These are phyloP conservation scores for Eolophus roseicapilla DNA, from an alignment of 2,113 vertebrate species.

Conservation along the genomic window DNA sequence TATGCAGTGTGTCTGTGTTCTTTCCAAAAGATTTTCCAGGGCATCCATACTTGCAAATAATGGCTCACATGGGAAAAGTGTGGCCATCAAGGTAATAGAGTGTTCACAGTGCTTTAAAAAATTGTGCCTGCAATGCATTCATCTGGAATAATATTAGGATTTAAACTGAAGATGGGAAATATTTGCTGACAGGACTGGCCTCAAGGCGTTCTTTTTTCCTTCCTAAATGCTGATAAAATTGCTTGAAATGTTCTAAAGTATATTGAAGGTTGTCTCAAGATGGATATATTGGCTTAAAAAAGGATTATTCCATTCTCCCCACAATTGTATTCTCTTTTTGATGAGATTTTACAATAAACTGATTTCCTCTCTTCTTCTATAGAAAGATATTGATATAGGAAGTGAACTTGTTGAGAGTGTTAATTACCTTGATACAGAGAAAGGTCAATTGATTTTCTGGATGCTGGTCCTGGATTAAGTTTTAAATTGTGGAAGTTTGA, in stretches of 20 bases:
- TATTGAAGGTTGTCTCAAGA: slow-evolving; percentile 6
- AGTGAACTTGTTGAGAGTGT: not conserved
- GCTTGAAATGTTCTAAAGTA: not conserved
- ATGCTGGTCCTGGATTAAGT: not conserved
- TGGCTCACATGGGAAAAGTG: not conserved
- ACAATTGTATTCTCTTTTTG: not conserved
- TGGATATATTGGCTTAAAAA: not conserved
- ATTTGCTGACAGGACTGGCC: slow-evolving; percentile 14
- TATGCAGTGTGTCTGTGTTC: not conserved
- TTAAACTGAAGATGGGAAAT: slow-evolving; percentile 29
- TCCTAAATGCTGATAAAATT: slow-evolving; percentile 24
- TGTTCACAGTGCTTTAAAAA: not conserved
- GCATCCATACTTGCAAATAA: not conserved
- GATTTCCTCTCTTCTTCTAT: not conserved
- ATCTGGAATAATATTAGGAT: slow-evolving; percentile 27
- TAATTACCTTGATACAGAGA: not conserved
- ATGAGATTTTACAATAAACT: not conserved
- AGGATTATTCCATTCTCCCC: not conserved
- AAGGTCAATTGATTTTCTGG: not conserved
- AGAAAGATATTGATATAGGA: not conserved
- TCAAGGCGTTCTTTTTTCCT: not conserved
- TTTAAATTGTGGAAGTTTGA: not conserved
- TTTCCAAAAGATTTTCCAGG: not conserved
- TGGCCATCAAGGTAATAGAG: not conserved
- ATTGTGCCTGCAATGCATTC: not conserved